These are phyloP conservation scores for Muscina levida DNA, from an alignment of 2,888 invertebrate species.

Conservation along the genomic window DNA sequence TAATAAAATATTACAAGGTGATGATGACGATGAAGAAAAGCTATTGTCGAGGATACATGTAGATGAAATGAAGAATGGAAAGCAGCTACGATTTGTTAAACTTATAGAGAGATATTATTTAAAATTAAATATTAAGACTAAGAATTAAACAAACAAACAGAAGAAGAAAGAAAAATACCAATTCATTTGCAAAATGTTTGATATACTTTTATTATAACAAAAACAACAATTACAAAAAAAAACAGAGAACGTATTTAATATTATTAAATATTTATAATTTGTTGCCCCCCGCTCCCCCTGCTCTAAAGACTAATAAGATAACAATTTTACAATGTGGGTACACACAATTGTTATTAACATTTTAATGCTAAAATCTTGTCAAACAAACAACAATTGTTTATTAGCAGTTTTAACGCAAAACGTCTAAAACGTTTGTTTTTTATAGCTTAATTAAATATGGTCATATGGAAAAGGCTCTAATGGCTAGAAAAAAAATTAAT, in stretches of 20 bases:
- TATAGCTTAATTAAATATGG: too few species aligned
- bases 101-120: constrained; percentile 33
- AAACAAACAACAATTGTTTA: background rate
- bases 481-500: too few species aligned
- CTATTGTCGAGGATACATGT: too few species aligned
- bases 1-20: constrained; percentile 10
- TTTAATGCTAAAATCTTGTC: constrained; percentile 36
- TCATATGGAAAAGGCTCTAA: too few species aligned
- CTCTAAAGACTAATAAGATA: constrained; percentile 29
- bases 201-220: constrained; percentile 34
- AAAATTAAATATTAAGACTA: constrained; percentile 33
- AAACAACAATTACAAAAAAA: too few species aligned
- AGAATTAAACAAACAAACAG: background rate
- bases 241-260: constrained; percentile 13
- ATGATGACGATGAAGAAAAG: background rate
- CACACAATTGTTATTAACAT: constrained; percentile 9
- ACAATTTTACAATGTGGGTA: constrained; percentile 5
- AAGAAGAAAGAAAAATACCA: constrained; percentile 16
- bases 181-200: constrained; percentile 40
- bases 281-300: background rate
- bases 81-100: constrained; percentile 30
- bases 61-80: too few species aligned
- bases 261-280: background rate
- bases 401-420: background rate
- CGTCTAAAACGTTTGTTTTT: too few species aligned